These are phyloP conservation scores for Nowickia ferox DNA, from an alignment of 2,888 invertebrate species.

Conservation along the genomic window DNA sequence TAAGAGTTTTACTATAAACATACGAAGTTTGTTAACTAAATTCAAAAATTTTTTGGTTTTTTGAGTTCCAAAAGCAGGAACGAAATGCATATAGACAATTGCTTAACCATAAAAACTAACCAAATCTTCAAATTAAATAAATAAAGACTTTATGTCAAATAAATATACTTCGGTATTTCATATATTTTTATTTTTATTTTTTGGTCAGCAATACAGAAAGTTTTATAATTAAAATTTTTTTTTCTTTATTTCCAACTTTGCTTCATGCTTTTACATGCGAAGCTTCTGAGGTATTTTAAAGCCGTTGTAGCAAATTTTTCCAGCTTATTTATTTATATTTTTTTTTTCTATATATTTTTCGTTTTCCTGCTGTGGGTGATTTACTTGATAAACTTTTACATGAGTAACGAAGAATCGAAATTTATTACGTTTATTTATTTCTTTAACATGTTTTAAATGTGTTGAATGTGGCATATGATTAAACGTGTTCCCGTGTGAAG, in stretches of 20 bases:
- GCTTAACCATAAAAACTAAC: too few relatives aligned
- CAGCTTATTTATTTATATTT: constrained; percentile 9
- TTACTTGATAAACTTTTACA: constrained; percentile 66
- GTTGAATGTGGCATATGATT: constrained; percentile 15
- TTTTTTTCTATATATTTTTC: neutral
- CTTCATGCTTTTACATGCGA: neutral
- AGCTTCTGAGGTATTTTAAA: constrained; percentile 18
- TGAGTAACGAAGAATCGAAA: constrained; percentile 56
- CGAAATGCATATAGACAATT: too few relatives aligned
- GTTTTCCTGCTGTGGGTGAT: constrained; percentile 69
- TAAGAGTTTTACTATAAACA: too few relatives aligned
- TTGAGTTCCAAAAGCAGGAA: too few relatives aligned
- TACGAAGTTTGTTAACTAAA: too few relatives aligned
- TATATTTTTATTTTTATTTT: neutral
- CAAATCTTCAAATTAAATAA: too few relatives aligned
- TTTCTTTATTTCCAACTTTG: neutral
- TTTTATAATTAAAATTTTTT: constrained; percentile 4
- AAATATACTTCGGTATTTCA: too few relatives aligned
- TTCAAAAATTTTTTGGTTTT: too few relatives aligned
- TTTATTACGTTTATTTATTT: constrained; percentile 57
- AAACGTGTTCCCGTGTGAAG: neutral
- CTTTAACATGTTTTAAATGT: constrained; percentile 5
- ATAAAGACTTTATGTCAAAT: too few relatives aligned
- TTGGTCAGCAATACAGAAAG: constrained; percentile 4
- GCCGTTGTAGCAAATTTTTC: constrained; percentile 23